Conservation (phyloP, 2,888 invertebrate species). For the Pseudanteris insignis region DNA sequence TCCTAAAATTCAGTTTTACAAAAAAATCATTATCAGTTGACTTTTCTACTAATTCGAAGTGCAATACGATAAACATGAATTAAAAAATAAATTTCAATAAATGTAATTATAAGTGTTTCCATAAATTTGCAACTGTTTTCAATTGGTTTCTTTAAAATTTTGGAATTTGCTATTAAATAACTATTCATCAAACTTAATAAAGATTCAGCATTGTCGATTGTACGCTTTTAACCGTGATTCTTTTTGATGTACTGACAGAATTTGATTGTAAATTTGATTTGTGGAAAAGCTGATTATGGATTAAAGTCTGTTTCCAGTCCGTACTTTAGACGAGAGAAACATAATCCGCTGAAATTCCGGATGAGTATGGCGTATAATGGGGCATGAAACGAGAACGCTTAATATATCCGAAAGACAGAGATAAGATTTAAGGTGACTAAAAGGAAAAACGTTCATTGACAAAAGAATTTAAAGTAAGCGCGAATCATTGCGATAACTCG, state of each 20-base stretch:
- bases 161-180: too few relatives aligned
- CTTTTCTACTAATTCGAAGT: too few relatives aligned
- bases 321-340: slow-evolving; percentile 32
- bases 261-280: slow-evolving; percentile 62
- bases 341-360: slow-evolving; percentile 41
- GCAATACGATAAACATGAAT: too few relatives aligned
- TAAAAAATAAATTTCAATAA: too few relatives aligned
- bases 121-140: too few relatives aligned
- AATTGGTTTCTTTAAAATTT: too few relatives aligned
- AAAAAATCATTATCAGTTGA: too few relatives aligned
- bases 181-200: too few relatives aligned
- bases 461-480: slow-evolving; percentile 4
- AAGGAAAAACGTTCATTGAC: slow-evolving; percentile 29
- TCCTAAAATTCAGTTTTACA: too few relatives aligned
- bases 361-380: slow-evolving; percentile 41
- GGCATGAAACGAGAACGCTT: slow-evolving; percentile 29
- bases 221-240: slow-evolving; percentile 56
- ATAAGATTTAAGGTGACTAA: slow-evolving; percentile 38
- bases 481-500: slow-evolving; percentile 20
- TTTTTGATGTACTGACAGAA: slow-evolving; percentile 56
- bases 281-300: slow-evolving; percentile 58
- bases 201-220: slow-evolving; percentile 60
- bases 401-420: slow-evolving; percentile 24
- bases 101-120: too few relatives aligned
- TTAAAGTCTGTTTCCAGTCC: slow-evolving; percentile 50